These are phyloP conservation scores for Meghimatium bilineatum DNA, from an alignment of 2,888 invertebrate genomes.

Conservation along the genomic window DNA sequence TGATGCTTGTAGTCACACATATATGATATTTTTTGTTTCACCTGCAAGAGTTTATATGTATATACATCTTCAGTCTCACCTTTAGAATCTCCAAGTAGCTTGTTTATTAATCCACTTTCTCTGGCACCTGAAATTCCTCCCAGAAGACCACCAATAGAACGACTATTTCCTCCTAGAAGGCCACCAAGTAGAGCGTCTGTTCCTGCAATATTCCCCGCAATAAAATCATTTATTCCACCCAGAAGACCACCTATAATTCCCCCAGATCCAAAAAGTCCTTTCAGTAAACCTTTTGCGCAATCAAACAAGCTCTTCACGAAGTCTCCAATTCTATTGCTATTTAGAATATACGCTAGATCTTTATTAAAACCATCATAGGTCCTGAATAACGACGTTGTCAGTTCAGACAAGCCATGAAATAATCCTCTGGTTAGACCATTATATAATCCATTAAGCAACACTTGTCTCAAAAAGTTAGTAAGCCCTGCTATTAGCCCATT, in stretches of 20 bases:
- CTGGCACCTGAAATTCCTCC: not conserved
- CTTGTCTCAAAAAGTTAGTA: not conserved
- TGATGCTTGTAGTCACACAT: not conserved
- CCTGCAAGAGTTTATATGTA: not conserved
- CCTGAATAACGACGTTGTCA: not conserved
- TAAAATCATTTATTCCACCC: not conserved
- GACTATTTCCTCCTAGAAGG: not conserved
- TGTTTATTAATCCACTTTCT: not conserved
- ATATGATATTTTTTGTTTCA: not conserved
- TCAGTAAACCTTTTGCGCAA: not conserved
- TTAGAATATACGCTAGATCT: not conserved
- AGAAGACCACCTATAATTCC: not conserved
- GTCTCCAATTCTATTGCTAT: not conserved
- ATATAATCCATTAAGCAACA: not conserved
- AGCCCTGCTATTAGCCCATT: not conserved
- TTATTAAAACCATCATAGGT: not conserved
- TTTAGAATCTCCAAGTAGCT: not conserved
- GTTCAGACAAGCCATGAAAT: not conserved
- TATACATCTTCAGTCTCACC: not conserved
- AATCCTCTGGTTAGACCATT: not conserved
- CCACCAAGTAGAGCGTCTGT: not conserved
- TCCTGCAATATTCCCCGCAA: not conserved
- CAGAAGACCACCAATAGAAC: not conserved
- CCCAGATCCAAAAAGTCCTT: not conserved
- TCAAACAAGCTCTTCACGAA: not conserved